Percentiles rank a stretch among this genome's conserved stretches.
phyloP scores from a whole-genome alignment of 2,113 vertebrate species.

The Clarias gariepinus region DNA sequence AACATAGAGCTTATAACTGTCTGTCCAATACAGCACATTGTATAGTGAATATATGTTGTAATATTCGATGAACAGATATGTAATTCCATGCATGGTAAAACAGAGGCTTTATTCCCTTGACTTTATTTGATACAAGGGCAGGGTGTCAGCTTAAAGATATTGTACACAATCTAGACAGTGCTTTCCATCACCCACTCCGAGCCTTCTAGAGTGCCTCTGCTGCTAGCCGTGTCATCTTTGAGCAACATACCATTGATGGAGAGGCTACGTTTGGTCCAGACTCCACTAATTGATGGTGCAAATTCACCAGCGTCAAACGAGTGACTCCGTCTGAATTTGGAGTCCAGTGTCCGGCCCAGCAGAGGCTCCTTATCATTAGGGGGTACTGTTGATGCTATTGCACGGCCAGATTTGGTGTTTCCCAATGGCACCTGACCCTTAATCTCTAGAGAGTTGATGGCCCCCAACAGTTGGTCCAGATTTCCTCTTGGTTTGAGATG shows the following conservation, averaged over 20 bases:
- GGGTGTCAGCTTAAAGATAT: not conserved
- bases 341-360: slow-evolving; percentile 85
- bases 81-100: slow-evolving; percentile 36
- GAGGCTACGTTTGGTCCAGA: slow-evolving; percentile 98
- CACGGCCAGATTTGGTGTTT: slow-evolving; percentile 47
- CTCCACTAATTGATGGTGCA: slow-evolving; percentile 78
- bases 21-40: slow-evolving; percentile 6
- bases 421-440: slow-evolving; percentile 79
- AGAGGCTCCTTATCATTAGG: slow-evolving; percentile 93
- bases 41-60: slow-evolving; percentile 32
- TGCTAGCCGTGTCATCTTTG: slow-evolving; percentile 79
- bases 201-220: slow-evolving; percentile 83
- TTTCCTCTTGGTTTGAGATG: slow-evolving; percentile 82
- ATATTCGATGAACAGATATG: slow-evolving; percentile 25
- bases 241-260: slow-evolving; percentile 95
- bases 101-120: slow-evolving; percentile 9
- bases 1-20: slow-evolving; percentile 23
- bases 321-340: slow-evolving; percentile 92
- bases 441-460: slow-evolving; percentile 92
- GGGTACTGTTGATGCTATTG: slow-evolving; percentile 48
- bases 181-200: slow-evolving; percentile 99
- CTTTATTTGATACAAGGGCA: slow-evolving; percentile 14
- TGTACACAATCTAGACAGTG: slow-evolving; percentile 81
- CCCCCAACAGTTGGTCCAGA: slow-evolving; percentile 92
- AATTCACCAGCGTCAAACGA: slow-evolving; percentile 98